Evolutionary conservation across 1,140 invertebrate species (phyloP).

Genomic region (Goniozus legneri): DNA sequence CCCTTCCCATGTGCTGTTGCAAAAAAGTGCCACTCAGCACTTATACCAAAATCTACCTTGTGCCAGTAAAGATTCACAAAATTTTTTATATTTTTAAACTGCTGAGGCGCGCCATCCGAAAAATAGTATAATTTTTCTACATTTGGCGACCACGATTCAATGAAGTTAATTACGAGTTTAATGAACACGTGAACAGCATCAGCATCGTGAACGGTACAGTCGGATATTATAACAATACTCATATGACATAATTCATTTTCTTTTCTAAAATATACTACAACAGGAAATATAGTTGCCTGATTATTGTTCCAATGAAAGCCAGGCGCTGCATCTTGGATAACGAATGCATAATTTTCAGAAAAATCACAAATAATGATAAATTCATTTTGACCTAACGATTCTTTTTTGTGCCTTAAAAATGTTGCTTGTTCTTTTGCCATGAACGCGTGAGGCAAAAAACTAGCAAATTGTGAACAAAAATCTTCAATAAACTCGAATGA

Average conservation of each 20-base stretch:
- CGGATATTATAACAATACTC: conserved; percentile 15
- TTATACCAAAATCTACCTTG: conserved; percentile 13
- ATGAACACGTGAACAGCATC: conserved; percentile 14
- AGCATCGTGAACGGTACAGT: conserved; percentile 14
- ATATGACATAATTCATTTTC: conserved; percentile 6
- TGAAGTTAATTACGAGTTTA: background rate
- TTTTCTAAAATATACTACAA: conserved; percentile 18
- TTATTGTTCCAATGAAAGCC: conserved; percentile 27
- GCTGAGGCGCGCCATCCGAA: background rate
- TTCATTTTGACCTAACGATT: conserved; percentile 8
- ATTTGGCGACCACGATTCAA: conserved; percentile 2
- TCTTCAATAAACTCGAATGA: conserved; percentile 12
- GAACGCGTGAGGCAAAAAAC: conserved; percentile 15
- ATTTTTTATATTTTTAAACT: conserved; percentile 22
- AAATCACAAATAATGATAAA: conserved; percentile 26
- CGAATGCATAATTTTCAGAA: conserved; percentile 33
- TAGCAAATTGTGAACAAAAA: background rate
- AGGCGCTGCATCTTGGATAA: conserved; percentile 31
- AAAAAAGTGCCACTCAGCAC: conserved; percentile 31
- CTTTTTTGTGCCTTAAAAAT: conserved; percentile 11
- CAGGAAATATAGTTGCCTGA: conserved; percentile 27
- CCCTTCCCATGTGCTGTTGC: conserved; percentile 30
- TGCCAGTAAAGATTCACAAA: conserved; percentile 11
- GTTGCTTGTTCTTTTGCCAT: conserved; percentile 19
- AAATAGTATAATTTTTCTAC: conserved; percentile 9